Evolutionary conservation across 2,797 vertebrate genomes (phyloP).

Genomic region (Scleropages formosus): DNA sequence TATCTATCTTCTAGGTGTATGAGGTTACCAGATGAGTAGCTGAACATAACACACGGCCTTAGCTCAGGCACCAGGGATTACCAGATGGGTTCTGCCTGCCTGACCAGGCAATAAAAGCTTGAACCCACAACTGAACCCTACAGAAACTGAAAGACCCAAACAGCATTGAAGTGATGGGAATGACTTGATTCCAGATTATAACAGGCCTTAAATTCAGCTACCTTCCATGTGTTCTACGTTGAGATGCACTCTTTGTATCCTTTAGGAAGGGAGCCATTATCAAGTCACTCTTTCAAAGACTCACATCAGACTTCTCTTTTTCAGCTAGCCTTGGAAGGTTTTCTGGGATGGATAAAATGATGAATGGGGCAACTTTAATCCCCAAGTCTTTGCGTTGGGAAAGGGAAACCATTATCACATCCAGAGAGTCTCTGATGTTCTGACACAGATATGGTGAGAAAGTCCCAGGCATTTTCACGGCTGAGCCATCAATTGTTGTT

Average conservation of each 20-base stretch:
- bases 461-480: not conserved
- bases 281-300: not conserved
- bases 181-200: too few relatives aligned
- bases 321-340: not conserved
- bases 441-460: not conserved
- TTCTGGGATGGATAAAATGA: not conserved
- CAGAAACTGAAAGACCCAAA: too few relatives aligned
- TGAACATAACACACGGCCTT: too few relatives aligned
- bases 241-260: not conserved
- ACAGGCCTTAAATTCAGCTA: not conserved
- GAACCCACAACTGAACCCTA: too few relatives aligned
- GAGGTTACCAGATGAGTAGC: too few relatives aligned
- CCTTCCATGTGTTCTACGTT: not conserved
- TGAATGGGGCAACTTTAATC: not conserved
- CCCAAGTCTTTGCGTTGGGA: not conserved
- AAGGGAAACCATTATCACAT: not conserved
- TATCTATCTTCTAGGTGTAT: too few relatives aligned
- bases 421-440: not conserved
- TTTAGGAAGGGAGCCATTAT: not conserved
- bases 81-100: too few relatives aligned
- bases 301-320: not conserved
- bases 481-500: not conserved
- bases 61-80: too few relatives aligned
- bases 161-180: too few relatives aligned
- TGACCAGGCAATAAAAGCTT: too few relatives aligned